These are phyloP conservation scores for Eospalax fontanierii DNA, from an alignment of 2,797 vertebrate species.

Conservation along the genomic window DNA sequence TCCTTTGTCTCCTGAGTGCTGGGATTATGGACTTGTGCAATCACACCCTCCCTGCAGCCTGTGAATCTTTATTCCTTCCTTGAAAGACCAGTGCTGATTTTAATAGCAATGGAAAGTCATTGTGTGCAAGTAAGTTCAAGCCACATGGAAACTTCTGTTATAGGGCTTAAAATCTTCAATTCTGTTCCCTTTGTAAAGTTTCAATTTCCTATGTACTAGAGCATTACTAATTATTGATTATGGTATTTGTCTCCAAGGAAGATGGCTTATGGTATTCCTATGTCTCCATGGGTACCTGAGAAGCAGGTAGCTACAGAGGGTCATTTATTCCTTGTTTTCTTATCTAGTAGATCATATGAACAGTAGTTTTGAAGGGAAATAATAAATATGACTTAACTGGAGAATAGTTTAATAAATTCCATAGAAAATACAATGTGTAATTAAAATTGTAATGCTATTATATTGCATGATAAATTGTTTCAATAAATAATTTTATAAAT, in stretches of 20 bases:
- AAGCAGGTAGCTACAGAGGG: neutral
- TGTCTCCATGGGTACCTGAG: neutral
- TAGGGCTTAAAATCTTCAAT: neutral
- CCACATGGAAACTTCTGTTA: neutral
- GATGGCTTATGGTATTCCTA: neutral
- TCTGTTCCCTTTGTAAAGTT: neutral
- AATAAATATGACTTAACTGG: neutral
- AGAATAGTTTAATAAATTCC: slow-evolving; percentile 21
- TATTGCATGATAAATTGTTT: neutral
- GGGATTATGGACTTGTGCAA: too few species aligned
- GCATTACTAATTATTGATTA: neutral
- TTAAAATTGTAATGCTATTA: neutral
- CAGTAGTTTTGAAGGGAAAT: neutral
- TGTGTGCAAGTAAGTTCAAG: neutral
- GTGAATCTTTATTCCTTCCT: neutral
- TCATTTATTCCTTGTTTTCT: neutral
- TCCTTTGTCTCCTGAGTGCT: too few species aligned
- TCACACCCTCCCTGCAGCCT: neutral
- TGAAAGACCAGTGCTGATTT: neutral
- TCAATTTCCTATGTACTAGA: neutral
- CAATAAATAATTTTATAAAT: slow-evolving; percentile 19
- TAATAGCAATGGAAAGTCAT: neutral
- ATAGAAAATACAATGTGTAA: neutral
- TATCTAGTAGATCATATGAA: neutral
- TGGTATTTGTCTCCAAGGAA: neutral